phyloP scores from a whole-genome alignment of 1,140 invertebrate species.

The Drosophila fuyamai region DNA sequence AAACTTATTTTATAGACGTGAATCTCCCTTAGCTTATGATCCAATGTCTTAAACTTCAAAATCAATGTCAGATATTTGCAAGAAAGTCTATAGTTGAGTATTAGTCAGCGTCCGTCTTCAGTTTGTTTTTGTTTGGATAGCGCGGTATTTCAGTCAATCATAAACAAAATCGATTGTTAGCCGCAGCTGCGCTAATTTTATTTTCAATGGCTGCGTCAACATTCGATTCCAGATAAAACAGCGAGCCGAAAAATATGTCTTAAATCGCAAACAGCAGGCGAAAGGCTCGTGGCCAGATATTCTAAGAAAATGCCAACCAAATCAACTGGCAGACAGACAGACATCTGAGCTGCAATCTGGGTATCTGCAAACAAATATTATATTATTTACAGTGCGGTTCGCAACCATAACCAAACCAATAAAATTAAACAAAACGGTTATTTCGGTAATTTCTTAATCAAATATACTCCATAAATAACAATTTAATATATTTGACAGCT shows the following conservation, averaged over 20 bases:
- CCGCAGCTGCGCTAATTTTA: constrained; percentile 46
- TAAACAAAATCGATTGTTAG: constrained; percentile 36
- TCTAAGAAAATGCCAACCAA: constrained; percentile 33
- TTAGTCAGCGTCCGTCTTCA: constrained; percentile 15
- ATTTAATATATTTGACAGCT: constrained; percentile 29
- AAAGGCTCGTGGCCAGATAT: constrained; percentile 33
- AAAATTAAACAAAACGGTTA: too few species aligned
- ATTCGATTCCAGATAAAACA: constrained; percentile 35
- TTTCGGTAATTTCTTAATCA: too few species aligned
- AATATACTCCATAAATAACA: neutral
- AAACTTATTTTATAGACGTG: neutral
- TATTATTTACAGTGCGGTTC: neutral
- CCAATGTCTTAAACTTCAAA: constrained; percentile 8
- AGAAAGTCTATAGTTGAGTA: constrained; percentile 9
- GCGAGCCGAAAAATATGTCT: constrained; percentile 29
- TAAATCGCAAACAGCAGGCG: constrained; percentile 21
- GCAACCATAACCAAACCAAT: neutral
- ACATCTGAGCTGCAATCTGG: constrained; percentile 25
- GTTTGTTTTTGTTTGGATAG: constrained; percentile 14
- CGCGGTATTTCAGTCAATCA: constrained; percentile 30
- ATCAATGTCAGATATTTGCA: neutral
- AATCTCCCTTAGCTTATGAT: constrained; percentile 9
- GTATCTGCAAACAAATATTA: constrained; percentile 6
- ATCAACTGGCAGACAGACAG: constrained; percentile 1
- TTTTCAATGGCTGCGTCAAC: constrained; percentile 47